These are phyloP conservation scores for Dyspetes luteomarginatus DNA, from an alignment of 2,888 invertebrate species.

Conservation along the genomic window DNA sequence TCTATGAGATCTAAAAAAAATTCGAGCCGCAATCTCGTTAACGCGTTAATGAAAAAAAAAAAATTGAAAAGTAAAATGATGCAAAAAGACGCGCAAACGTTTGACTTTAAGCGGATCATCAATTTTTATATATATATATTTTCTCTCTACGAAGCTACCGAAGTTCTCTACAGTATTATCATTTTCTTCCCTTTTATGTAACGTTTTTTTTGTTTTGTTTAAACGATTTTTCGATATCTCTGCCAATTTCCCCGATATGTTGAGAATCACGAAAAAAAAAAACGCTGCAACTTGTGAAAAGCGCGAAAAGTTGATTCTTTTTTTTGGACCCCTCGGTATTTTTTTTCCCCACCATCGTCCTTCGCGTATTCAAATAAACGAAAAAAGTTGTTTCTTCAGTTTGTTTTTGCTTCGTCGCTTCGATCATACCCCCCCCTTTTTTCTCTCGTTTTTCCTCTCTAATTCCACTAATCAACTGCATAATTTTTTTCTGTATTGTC, in stretches of 20 bases:
- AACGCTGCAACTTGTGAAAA: slow-evolving; percentile 69
- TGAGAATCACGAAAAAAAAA: slow-evolving; percentile 77
- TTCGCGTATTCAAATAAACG: slow-evolving; percentile 45
- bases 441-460: slow-evolving; percentile 45
- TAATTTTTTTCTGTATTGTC: slow-evolving; percentile 78
- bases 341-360: slow-evolving; percentile 67
- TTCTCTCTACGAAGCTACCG: slow-evolving; percentile 48
- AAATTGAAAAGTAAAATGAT: slow-evolving; percentile 42
- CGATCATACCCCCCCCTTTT: too few species aligned
- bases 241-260: slow-evolving; percentile 76
- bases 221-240: slow-evolving; percentile 39
- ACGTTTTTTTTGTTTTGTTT: neutral
- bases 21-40: slow-evolving; percentile 47
- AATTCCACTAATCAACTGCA: slow-evolving; percentile 69
- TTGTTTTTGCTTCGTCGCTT: slow-evolving; percentile 40
- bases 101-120: slow-evolving; percentile 55
- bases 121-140: slow-evolving; percentile 48
- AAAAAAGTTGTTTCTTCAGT: slow-evolving; percentile 35
- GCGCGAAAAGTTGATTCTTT: slow-evolving; percentile 68
- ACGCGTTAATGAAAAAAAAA: too few species aligned
- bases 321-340: slow-evolving; percentile 75
- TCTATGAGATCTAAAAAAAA: slow-evolving; percentile 73
- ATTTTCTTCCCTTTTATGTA: slow-evolving; percentile 9
- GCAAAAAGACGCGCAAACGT: slow-evolving; percentile 43
- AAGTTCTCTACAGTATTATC: slow-evolving; percentile 15